phyloP scores from a whole-genome alignment of 2,113 vertebrate genomes.

The Phocoena phocoena region DNA sequence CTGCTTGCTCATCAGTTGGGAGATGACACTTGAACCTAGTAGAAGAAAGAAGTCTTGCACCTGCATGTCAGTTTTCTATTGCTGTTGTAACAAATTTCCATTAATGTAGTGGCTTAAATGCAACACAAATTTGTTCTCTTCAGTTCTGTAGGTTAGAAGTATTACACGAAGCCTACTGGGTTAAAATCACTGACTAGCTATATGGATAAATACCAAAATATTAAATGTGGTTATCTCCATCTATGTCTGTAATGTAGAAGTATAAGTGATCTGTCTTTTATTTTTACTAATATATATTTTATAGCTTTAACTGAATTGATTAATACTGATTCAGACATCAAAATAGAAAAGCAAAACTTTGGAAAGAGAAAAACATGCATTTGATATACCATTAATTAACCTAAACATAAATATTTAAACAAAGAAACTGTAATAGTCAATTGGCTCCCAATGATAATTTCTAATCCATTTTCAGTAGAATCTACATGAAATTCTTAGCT shows the following conservation, averaged over 20 bases:
- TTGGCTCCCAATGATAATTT: not conserved
- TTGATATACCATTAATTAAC: not conserved
- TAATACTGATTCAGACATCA: not conserved
- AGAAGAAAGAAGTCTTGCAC: not conserved
- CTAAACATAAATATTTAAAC: not conserved
- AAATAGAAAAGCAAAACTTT: not conserved
- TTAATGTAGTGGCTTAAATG: not conserved
- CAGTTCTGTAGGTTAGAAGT: not conserved
- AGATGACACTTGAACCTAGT: not conserved
- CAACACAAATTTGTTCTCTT: not conserved
- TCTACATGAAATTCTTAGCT: not conserved
- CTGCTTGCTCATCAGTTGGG: fast-evolving
- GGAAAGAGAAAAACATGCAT: not conserved
- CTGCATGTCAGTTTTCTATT: not conserved
- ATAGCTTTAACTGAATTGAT: not conserved
- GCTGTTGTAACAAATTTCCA: not conserved
- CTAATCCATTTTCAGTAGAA: not conserved
- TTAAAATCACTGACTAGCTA: not conserved
- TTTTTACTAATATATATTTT: not conserved
- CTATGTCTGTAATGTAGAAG: not conserved
- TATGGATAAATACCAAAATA: not conserved
- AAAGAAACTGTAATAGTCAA: not conserved
- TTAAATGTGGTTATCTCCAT: not conserved
- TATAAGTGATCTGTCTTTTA: fast-evolving
- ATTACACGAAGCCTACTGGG: not conserved